Percentiles rank a stretch among this genome's conserved stretches.
Conservation (phyloP, 35 echinoderm and acorn worm genomes). For the Chiridota heheva region DNA sequence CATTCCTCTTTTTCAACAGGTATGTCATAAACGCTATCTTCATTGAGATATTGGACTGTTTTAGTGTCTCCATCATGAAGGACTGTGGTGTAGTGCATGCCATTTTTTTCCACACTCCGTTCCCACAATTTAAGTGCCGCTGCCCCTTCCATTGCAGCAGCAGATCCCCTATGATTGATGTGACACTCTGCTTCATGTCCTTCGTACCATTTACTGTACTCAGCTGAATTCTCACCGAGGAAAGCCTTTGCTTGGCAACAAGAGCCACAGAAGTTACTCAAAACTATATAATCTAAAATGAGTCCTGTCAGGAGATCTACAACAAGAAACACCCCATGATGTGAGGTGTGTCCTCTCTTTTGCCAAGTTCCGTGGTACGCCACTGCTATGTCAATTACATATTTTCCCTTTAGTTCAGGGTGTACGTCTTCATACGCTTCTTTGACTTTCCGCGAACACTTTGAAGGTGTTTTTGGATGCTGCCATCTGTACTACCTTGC, state of each 20-base stretch:
- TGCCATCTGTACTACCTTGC: neutral
- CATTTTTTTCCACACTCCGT: neutral
- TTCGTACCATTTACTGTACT: slow-evolving; percentile 26
- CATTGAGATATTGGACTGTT: slow-evolving; percentile 25
- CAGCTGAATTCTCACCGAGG: neutral
- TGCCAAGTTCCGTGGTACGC: slow-evolving; percentile 17
- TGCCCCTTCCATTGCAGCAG: slow-evolving; percentile 10
- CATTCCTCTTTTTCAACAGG: neutral
- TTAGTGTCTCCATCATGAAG: slow-evolving; percentile 34
- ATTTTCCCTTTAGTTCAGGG: slow-evolving; percentile 4
- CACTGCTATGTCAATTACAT: slow-evolving; percentile 10
- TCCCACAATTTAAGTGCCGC: slow-evolving; percentile 7
- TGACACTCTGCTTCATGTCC: slow-evolving; percentile 10
- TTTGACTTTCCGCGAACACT: neutral
- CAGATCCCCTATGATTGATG: slow-evolving; percentile 10
- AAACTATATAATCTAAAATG: slow-evolving; percentile 5
- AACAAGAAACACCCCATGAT: slow-evolving; percentile 24
- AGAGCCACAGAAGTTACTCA: neutral
- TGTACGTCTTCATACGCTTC: slow-evolving; percentile 23
- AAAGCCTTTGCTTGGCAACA: neutral
- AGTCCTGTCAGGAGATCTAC: slow-evolving; percentile 19
- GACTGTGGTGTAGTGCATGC: slow-evolving; percentile 14
- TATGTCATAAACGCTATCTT: neutral
- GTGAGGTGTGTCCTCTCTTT: slow-evolving; percentile 17
- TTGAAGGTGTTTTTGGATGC: neutral